phyloP scores from a whole-genome alignment of 1,140 invertebrate genomes.

The Mercenaria mercenaria region DNA sequence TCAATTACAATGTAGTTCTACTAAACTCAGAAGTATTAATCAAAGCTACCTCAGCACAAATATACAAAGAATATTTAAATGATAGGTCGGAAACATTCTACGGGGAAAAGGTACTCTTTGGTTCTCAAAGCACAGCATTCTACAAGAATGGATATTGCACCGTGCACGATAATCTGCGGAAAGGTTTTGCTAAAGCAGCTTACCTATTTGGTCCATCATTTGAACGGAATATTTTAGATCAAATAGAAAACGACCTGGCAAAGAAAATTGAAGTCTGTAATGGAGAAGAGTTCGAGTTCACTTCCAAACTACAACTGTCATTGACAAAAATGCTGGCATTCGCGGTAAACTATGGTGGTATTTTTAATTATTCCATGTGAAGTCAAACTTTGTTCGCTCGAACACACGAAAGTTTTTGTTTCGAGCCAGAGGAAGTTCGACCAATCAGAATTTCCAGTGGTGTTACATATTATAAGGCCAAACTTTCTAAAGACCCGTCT shows the following conservation, averaged over 20 bases:
- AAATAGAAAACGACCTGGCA: neutral
- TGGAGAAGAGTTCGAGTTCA: neutral
- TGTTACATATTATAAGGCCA: too few relatives aligned
- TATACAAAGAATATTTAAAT: neutral
- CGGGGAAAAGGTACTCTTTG: neutral
- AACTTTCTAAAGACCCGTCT: too few relatives aligned
- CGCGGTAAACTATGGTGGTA: neutral
- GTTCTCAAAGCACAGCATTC: neutral
- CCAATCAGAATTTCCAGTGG: too few relatives aligned
- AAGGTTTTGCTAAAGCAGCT: neutral
- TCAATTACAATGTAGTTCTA: neutral
- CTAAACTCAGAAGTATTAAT: neutral
- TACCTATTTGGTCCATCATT: neutral
- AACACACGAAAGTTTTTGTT: too few relatives aligned
- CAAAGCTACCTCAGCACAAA: neutral
- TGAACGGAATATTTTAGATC: neutral
- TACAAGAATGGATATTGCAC: neutral
- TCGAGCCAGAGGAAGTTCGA: too few relatives aligned
- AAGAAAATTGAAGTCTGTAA: neutral
- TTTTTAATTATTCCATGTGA: too few relatives aligned
- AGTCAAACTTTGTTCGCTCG: too few relatives aligned
- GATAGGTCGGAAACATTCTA: neutral
- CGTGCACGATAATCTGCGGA: neutral
- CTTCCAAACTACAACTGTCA: neutral
- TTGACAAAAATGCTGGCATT: neutral